Conservation (phyloP, 2,888 invertebrate genomes). For the Volucella zonaria region DNA sequence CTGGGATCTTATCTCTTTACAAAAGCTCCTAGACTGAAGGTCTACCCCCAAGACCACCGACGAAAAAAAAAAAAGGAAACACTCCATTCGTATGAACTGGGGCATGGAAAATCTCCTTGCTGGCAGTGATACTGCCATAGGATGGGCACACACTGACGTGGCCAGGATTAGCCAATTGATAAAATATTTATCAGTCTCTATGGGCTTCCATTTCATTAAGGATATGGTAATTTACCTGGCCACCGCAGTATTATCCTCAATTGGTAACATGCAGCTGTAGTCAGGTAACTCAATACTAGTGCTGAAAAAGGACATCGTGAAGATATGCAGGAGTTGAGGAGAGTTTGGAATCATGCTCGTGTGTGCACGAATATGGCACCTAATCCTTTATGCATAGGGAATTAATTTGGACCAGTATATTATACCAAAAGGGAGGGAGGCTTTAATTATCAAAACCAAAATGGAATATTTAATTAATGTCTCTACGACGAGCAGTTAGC, state of each 20-base stretch:
- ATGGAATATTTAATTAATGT: slow-evolving; percentile 73
- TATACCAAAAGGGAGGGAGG: slow-evolving; percentile 51
- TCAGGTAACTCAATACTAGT: neutral
- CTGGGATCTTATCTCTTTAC: slow-evolving; percentile 61
- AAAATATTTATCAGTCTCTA: slow-evolving; percentile 71
- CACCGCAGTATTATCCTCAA: slow-evolving; percentile 53
- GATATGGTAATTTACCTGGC: slow-evolving; percentile 69
- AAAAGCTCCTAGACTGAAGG: slow-evolving; percentile 43
- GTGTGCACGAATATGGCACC: slow-evolving; percentile 49
- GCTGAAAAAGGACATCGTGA: slow-evolving; percentile 38
- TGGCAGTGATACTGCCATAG: slow-evolving; percentile 9
- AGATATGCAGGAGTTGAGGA: neutral
- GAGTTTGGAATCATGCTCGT: neutral
- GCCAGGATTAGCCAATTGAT: slow-evolving; percentile 70
- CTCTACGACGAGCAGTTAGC: slow-evolving; percentile 20
- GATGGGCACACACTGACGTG: slow-evolving; percentile 2
- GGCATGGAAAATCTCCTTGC: slow-evolving; percentile 20
- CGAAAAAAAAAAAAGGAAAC: neutral
- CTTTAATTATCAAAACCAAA: slow-evolving; percentile 73
- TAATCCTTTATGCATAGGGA: slow-evolving; percentile 73
- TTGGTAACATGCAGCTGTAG: slow-evolving; percentile 12
- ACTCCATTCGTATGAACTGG: slow-evolving; percentile 14
- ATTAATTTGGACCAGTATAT: slow-evolving; percentile 70
- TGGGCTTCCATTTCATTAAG: slow-evolving; percentile 72
- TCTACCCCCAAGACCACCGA: neutral